These are phyloP conservation scores for Micromesistius poutassou DNA, from an alignment of 2,797 vertebrate genomes.

Conservation along the genomic window DNA sequence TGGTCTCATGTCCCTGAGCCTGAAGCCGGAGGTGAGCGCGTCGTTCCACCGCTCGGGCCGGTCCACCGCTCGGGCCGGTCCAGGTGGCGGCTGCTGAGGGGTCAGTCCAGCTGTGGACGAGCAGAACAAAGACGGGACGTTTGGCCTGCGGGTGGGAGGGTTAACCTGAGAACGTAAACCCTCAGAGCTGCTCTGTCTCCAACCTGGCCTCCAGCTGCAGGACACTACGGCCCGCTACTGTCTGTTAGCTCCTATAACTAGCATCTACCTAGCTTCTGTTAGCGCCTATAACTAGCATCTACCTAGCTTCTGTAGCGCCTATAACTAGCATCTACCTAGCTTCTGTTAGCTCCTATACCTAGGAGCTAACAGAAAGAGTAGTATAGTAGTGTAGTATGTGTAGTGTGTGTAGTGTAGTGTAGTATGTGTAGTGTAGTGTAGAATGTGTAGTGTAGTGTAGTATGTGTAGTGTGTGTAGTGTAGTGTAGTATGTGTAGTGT, in stretches of 20 bases:
- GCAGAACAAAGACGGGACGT: constrained; percentile 1
- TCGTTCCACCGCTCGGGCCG: no score
- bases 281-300: neutral
- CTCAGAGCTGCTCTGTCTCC: neutral
- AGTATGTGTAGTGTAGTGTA: no score
- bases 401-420: no score
- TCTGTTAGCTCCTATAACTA: neutral
- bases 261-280: neutral
- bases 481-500: no score
- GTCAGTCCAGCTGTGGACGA: neutral
- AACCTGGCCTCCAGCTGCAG: neutral
- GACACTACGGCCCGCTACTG: no score
- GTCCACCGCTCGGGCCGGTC: no score
- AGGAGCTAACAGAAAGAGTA: no score
- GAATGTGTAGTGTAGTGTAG: no score
- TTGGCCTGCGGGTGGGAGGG: neutral
- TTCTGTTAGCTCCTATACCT: neutral
- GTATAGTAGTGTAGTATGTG: no score
- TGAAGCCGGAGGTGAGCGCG: no score
- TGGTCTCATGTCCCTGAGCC: no score
- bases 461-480: no score
- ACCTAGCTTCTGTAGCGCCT: neutral
- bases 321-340: neutral
- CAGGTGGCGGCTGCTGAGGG: neutral
- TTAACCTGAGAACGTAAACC: neutral